Evolutionary conservation across 2,797 vertebrate species (phyloP), one percentile per base, ranked within the genome.

Genomic region (Cryptoblepharus egeriae): DNA sequence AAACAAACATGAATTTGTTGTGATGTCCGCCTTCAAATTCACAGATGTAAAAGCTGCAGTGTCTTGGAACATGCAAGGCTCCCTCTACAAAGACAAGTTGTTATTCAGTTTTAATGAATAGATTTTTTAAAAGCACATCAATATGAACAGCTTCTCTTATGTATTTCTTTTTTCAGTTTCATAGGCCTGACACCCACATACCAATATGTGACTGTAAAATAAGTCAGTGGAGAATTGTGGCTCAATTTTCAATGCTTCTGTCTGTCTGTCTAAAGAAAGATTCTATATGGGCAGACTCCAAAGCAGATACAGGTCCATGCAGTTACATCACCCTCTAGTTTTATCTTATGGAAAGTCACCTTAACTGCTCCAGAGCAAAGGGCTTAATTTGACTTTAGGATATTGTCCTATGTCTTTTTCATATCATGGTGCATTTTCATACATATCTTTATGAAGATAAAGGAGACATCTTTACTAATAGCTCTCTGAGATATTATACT

Each of bases 141-240:
- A 68, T 11, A 15, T 85, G 85, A 83, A 63, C 30, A 30, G 39
- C 70, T 69, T 0, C 18, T 85, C 86, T 73, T 78, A 80, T 71
- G 67, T 86, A 26, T 1, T 72, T 82, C 73, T 49, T 35, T 71
- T 82, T 77, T 63, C 71, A 76, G 67, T 69, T 88, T 85, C 81
- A 71, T 64, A 52, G 8, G 3, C 30, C 37, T 83, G 57, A 37
- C 45, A 39, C 52, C 49, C 32, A 49, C 49, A 20, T 22, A 28
- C 52, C 77, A 75, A 52, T 63, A 57, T 16, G 58, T 67, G 57
- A 30, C 84, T 1, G 0, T 63, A 83, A 82, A 80, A 80, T 49
- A 35, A 79, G 71, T 35, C 9, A 0, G 65, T 24, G 30, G 61
- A 84, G 69, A 16, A 26, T 3, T 39, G 49, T 55, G 64, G 15